Base-by-base conservation (phyloP, 2,888 invertebrate genomes). In the Villa cingulata region DNA sequence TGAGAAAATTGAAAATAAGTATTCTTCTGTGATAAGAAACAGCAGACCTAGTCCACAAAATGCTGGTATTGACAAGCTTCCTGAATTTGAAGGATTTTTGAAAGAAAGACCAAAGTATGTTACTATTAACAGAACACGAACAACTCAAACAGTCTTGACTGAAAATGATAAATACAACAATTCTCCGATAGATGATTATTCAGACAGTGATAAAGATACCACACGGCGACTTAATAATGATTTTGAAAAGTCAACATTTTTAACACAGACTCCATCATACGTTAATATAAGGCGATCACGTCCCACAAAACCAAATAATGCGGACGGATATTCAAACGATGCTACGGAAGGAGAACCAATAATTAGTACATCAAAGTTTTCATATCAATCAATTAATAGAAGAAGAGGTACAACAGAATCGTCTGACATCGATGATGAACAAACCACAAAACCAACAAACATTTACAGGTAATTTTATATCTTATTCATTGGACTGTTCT, bases 241-340 rank as follows among this genome's bases (percentile, higher is more conserved):
- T 7, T 54, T 57, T 2, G 49, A 51, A 1, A 50, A 49, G 14
- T 47, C 49, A 6, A 54, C 49, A 17, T 40, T 53, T 2, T 51
- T 53, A 14, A 51, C 65, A 12, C 63, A 64, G 18, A 75, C 72
- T 10, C 70, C 76, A 1, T 78, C 84, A 53, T 86, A 86, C 57
- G 81, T 83, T 1, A 85, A 81, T 46, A 83, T 86, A 27, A 70
- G 81, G 41, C 72, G 86, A 51, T 74, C 79, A 1, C 73, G 76
- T 56, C 80, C 77, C 15, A 70, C 74, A 1, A 72, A 59, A 23
- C 36, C 55, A 1, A 54, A 38, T 15, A 41, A 56, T 5, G 53
- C 55, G 4, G 38, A 42, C 1, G 48, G 47, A 19, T 56, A 56
- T 4, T 49, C 47, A n/a, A 53, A 52, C 15, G 51, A 51, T 14